Percentiles rank a stretch among this genome's conserved stretches.
Conservation (phyloP, 2,113 vertebrate species). For the Engraulis encrasicolus region DNA sequence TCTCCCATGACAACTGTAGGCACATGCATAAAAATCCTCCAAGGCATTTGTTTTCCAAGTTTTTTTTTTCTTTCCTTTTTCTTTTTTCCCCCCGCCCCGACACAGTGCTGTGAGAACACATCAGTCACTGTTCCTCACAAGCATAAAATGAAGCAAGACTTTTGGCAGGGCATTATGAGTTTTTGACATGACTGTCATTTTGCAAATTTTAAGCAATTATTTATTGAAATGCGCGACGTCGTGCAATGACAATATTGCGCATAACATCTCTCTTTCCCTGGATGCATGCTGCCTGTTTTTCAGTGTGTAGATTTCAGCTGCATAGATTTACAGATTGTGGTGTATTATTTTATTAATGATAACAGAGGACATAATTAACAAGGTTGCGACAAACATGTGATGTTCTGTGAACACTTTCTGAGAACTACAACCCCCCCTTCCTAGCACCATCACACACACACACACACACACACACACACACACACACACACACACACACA, state of each 20-base stretch:
- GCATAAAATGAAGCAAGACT: not conserved
- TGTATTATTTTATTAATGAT: not conserved
- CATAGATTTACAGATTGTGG: not conserved
- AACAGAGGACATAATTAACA: not conserved
- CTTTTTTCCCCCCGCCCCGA: no score
- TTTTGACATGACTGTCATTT: not conserved
- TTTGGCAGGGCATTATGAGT: not conserved
- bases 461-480: no score
- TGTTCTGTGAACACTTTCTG: no score
- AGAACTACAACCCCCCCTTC: no score
- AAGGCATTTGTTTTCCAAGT: conserved; percentile 9
- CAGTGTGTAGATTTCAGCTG: not conserved
- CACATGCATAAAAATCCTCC: conserved; percentile 19
- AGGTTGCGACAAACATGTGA: no score
- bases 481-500: no score
- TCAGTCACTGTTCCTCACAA: conserved; percentile 5
- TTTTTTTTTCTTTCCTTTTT: not conserved
- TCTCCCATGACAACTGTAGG: conserved; percentile 17
- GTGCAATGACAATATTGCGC: not conserved
- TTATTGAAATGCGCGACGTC: not conserved
- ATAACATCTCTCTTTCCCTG: not conserved
- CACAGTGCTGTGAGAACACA: conserved; percentile 9
- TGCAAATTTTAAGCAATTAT: not conserved
- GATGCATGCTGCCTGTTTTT: not conserved
- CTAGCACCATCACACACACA: no score